Conservation (phyloP, 2,888 invertebrate species). For the Drosophila merina region DNA sequence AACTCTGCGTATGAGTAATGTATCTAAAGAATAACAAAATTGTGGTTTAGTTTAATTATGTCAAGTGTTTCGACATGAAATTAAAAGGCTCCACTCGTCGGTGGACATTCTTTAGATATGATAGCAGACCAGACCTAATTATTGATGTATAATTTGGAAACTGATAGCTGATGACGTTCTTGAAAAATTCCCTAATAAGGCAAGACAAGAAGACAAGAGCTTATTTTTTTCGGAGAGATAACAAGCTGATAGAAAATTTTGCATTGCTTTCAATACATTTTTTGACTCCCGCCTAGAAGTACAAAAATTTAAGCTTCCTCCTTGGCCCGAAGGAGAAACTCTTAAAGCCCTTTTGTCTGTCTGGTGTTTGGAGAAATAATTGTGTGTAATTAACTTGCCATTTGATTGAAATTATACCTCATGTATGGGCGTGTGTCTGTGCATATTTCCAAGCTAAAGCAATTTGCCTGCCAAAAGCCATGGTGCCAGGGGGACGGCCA, state of each 20-base stretch:
- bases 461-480: conserved; percentile 68
- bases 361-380: conserved; percentile 57
- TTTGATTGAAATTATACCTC: conserved; percentile 78
- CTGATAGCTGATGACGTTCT: conserved; percentile 23
- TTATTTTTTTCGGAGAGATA: no score
- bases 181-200: background rate
- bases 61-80: conserved; percentile 78
- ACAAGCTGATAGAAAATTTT: background rate
- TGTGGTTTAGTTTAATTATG: conserved; percentile 60
- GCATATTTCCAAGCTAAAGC: conserved; percentile 47
- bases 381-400: conserved; percentile 73
- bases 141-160: conserved; percentile 30
- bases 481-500: conserved; percentile 8
- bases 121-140: conserved; percentile 13
- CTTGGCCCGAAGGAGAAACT: background rate
- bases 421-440: conserved; percentile 7
- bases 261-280: background rate
- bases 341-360: conserved; percentile 12
- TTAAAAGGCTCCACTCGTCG: conserved; percentile 68
- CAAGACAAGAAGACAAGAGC: no score
- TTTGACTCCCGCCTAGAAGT: no score
- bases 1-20: conserved; percentile 68
- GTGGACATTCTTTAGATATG: conserved; percentile 29
- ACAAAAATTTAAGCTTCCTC: background rate
- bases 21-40: conserved; percentile 15